phyloP scores from a whole-genome alignment of 2,797 vertebrate species.

The Dendrocincla fuliginosa region DNA sequence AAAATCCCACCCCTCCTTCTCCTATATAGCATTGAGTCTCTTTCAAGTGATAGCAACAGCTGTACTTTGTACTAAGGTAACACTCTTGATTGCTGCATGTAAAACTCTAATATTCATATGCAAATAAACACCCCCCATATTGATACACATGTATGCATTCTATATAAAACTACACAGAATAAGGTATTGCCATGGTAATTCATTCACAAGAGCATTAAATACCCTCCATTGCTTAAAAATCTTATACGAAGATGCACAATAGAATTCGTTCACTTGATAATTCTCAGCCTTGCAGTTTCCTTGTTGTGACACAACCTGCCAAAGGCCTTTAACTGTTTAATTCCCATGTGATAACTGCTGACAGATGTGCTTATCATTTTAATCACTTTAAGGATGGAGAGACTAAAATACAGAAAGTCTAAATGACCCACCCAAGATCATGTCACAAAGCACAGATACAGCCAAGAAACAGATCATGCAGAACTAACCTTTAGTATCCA shows the following conservation, averaged over 20 bases:
- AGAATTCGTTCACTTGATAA: not conserved
- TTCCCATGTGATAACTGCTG: not conserved
- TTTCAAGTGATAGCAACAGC: not conserved
- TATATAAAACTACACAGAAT: not conserved
- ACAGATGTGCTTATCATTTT: not conserved
- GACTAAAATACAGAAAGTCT: not conserved
- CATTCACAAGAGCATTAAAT: not conserved
- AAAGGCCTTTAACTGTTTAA: not conserved
- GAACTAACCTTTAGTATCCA: not conserved
- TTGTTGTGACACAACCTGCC: not conserved
- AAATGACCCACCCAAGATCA: not conserved
- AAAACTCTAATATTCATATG: not conserved
- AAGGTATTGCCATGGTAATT: not conserved
- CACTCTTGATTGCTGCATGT: rapidly evolving
- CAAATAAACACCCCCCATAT: not conserved
- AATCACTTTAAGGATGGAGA: not conserved
- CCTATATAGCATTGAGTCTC: not conserved
- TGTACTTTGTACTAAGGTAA: not conserved
- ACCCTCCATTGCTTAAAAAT: not conserved
- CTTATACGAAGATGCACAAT: not conserved
- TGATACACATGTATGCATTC: not conserved
- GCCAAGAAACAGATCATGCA: not conserved
- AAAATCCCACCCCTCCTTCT: not conserved
- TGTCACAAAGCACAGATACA: not conserved
- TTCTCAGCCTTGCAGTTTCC: not conserved